phyloP scores from a whole-genome alignment of 2,888 invertebrate genomes.

The Zygothrica quintamaculata region DNA sequence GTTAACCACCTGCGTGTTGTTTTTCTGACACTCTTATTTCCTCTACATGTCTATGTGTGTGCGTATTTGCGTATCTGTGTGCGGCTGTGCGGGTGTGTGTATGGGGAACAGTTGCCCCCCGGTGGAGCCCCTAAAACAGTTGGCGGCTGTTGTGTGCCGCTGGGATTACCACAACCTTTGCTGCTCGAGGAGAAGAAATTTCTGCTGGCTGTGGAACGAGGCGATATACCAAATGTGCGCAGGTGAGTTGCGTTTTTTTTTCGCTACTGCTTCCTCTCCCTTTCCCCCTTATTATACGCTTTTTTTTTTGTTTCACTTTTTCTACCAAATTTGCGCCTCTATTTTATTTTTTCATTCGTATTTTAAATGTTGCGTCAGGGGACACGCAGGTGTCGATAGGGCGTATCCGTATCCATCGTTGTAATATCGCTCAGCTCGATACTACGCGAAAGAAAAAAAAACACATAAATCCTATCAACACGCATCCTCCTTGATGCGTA shows the following conservation, averaged over 20 bases:
- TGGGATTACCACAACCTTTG: constrained; percentile 89
- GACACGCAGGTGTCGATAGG: constrained; percentile 61
- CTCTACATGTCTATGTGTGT: background rate
- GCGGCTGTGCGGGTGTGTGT: background rate
- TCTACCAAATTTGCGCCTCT: constrained; percentile 32
- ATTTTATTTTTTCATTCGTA: constrained; percentile 9
- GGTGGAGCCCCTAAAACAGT: constrained; percentile 64
- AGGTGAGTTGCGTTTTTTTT: constrained; percentile 86
- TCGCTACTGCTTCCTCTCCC: background rate
- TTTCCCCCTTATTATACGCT: too few species aligned
- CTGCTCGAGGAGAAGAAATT: constrained; percentile 95
- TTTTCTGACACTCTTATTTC: constrained; percentile 31
- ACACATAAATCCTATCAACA: constrained; percentile 65
- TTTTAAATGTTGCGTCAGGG: constrained; percentile 41
- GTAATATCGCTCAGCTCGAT: constrained; percentile 26
- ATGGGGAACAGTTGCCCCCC: constrained; percentile 56
- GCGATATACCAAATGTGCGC: constrained; percentile 94
- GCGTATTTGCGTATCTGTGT: constrained; percentile 1
- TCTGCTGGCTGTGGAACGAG: constrained; percentile 95
- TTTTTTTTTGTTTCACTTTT: background rate
- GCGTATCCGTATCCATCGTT: constrained; percentile 35
- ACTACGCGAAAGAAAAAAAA: constrained; percentile 35
- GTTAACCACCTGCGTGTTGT: constrained; percentile 42
- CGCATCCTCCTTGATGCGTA: constrained; percentile 21
- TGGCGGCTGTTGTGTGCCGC: constrained; percentile 85